phyloP scores from a whole-genome alignment of 2,797 vertebrate species.

The Danio albolineatus region DNA sequence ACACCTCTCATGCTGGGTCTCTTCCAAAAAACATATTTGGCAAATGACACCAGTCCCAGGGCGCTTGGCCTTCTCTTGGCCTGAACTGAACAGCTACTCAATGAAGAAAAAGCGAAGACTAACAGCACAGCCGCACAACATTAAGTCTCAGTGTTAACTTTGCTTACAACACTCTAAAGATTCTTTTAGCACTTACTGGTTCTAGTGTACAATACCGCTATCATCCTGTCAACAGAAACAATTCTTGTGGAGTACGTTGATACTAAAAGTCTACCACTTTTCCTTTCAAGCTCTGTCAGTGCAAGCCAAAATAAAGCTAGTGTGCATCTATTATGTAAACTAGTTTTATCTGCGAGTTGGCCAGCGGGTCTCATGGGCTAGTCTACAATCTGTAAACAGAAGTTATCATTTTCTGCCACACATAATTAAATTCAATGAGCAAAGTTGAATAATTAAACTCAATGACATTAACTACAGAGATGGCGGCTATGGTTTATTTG shows the following conservation, averaged over 20 bases:
- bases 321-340: neutral
- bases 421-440: neutral
- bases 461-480: neutral
- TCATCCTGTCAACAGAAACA: neutral
- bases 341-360: neutral
- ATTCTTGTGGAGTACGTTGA: neutral
- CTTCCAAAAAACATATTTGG: conserved; percentile 59
- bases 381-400: too few species aligned
- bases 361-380: too few species aligned
- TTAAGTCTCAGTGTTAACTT: neutral
- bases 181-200: neutral
- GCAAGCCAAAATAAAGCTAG: neutral
- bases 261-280: neutral
- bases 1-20: conserved; percentile 60
- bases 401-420: neutral
- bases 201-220: neutral
- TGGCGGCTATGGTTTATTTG: neutral
- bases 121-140: conserved; percentile 17
- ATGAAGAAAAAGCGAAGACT: conserved; percentile 9
- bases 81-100: conserved; percentile 33
- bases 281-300: neutral
- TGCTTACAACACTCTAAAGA: neutral
- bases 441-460: neutral
- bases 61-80: conserved; percentile 14
- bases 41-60: conserved; percentile 29